Evolutionary conservation across 2,113 vertebrate genomes (phyloP), one percentile per base, ranked within the genome.

Genomic region (Ornithorhynchus anatinus): DNA sequence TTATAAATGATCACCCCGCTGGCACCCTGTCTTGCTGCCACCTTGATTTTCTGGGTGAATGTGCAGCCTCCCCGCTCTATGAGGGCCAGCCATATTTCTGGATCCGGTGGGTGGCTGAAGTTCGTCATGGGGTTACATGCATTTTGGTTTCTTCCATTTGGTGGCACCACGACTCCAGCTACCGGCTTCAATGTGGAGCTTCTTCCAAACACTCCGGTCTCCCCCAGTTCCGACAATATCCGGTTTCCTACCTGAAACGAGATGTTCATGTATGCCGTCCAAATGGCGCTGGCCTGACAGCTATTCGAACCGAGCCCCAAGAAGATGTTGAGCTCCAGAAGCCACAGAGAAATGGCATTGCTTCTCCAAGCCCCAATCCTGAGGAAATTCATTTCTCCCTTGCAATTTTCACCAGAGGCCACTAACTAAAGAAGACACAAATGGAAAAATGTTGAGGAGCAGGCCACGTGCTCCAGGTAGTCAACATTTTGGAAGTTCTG

Each of bases 241-340:
- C 27, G 79, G 43, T 84, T 84, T 23, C 68, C 67, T 2, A 67
- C 36, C 0, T 73, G 72, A 66, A 85, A 86, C 0, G 86, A 88
- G 68, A 90, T 50, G 40, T 83, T 89, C 77, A 84, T 80, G 39
- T 78, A 82, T 7, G 86, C 82, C 8, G 75, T 62, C 86, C 84
- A 81, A 35, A 85, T 33, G 11, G 57, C 69, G 3, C 23, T 33
- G 1, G 75, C 67, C 44, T 12, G 12, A 13, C 64, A 82, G 23
- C 51, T 66, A 27, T 64, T 74, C 54, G 74, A 57, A 69, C 40
- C 33, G 9, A 77, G 14, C 12, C 86, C 64, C 60, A 87, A 66
- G 45, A 75, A 54, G 47, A 86, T 20, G 39, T 60, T 22, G 25
- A 86, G n/a, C n/a, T 38, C 51, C 10, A 84, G 14, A n/a, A 77